These are phyloP conservation scores for Serranus cabrilla DNA, from an alignment of 2,797 vertebrate genomes.

Conservation along the genomic window DNA sequence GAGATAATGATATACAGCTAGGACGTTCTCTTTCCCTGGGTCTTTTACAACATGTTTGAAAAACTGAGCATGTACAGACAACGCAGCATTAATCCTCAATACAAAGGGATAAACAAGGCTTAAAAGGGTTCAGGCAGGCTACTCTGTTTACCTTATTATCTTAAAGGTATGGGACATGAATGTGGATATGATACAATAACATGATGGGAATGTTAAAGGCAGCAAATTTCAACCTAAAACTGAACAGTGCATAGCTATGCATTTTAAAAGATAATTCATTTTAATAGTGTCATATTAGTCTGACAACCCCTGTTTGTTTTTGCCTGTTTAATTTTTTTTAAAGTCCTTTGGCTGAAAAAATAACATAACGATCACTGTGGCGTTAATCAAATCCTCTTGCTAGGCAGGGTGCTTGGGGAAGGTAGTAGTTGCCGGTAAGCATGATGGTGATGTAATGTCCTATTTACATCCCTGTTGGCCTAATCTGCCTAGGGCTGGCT, in stretches of 20 bases:
- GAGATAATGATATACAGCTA: not conserved
- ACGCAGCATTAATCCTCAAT: slow-evolving; percentile 5
- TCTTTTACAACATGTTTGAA: not conserved
- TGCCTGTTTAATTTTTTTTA: not conserved
- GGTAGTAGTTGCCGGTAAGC: slow-evolving; percentile 63
- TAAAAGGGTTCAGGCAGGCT: slow-evolving; percentile 5
- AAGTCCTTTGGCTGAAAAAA: slow-evolving; percentile 12
- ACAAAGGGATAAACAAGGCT: slow-evolving; percentile 11
- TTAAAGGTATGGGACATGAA: not conserved
- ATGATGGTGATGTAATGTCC: slow-evolving; percentile 77
- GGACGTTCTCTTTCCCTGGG: not conserved
- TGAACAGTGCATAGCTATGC: not conserved
- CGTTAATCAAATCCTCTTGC: slow-evolving; percentile 58
- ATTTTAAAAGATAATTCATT: not conserved
- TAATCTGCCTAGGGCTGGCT: slow-evolving; percentile 74
- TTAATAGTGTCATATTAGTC: not conserved
- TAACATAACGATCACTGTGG: slow-evolving; percentile 16
- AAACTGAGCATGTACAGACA: not conserved
- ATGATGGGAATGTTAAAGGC: not conserved
- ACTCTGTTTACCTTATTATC: not conserved
- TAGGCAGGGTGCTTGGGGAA: slow-evolving; percentile 44
- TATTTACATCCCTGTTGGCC: slow-evolving; percentile 76
- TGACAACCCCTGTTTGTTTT: too few species aligned
- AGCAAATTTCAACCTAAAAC: not conserved
- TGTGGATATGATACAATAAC: not conserved